A percentile compares a stretch with the other conserved stretches of the same genome.
Conservation (phyloP, 1,140 invertebrate genomes). For the Nomia melanderi region DNA sequence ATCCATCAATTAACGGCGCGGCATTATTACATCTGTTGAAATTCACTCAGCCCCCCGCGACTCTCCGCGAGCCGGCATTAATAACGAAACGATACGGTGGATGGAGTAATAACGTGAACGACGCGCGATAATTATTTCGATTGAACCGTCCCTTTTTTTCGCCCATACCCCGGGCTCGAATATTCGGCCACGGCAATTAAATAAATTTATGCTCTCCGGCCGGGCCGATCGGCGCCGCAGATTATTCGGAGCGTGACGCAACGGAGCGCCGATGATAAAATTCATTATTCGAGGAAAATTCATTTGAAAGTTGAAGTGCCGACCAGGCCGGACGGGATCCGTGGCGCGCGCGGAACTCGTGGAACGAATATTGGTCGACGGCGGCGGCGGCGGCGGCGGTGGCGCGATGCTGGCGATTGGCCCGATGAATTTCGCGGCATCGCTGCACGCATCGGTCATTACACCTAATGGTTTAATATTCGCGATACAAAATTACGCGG, state of each 20-base stretch:
- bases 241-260: not conserved
- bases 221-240: not conserved
- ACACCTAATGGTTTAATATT: conserved; percentile 67
- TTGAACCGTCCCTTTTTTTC: not conserved
- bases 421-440: conserved; percentile 57
- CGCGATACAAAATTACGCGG: conserved; percentile 63
- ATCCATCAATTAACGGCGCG: too few species aligned
- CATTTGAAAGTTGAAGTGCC: conserved; percentile 54
- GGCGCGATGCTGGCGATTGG: conserved; percentile 36
- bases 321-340: not conserved
- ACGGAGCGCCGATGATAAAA: conserved; percentile 11
- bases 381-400: not conserved
- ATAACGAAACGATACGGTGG: not conserved
- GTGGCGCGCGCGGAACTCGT: conserved; percentile 17
- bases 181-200: conserved; percentile 2
- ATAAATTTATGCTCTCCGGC: conserved; percentile 39
- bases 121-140: not conserved
- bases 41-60: too few species aligned
- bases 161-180: too few species aligned
- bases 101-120: not conserved
- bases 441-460: conserved; percentile 49
- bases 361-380: conserved; percentile 17
- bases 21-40: too few species aligned
- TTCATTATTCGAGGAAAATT: conserved; percentile 40
- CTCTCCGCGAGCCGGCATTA: not conserved